Evolutionary conservation across 2,113 vertebrate species (phyloP).

Genomic region (Saccopteryx bilineata): DNA sequence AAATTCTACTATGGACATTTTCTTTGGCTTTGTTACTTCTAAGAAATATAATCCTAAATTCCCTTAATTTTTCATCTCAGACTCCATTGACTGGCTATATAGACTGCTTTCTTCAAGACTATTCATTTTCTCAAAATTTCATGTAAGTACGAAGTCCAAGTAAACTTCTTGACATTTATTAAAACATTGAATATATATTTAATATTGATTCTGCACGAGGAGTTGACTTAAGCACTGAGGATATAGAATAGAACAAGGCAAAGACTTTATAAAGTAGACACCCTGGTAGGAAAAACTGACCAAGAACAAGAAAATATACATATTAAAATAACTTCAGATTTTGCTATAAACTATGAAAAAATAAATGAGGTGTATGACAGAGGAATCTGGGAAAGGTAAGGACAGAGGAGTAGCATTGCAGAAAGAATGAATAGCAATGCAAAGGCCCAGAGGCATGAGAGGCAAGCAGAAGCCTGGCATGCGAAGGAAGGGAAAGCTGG

Average conservation of each 20-base stretch:
- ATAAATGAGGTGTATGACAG: background rate
- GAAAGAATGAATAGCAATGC: background rate
- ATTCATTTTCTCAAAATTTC: conserved; percentile 58
- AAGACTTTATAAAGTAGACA: background rate
- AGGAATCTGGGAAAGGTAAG: background rate
- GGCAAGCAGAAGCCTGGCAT: background rate
- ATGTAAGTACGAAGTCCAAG: background rate
- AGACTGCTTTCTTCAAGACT: background rate
- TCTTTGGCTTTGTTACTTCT: conserved; percentile 38
- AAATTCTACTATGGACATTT: background rate
- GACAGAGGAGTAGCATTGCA: fast-evolving
- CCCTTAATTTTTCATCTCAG: conserved; percentile 14
- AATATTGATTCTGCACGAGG: background rate
- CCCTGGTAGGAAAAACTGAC: background rate
- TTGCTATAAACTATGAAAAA: background rate
- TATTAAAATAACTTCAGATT: background rate
- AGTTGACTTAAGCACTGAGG: background rate
- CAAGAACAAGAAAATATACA: background rate
- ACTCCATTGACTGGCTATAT: background rate
- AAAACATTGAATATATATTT: background rate
- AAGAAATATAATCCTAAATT: conserved; percentile 5
- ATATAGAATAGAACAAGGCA: background rate
- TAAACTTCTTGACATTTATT: background rate
- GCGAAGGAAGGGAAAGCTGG: background rate
- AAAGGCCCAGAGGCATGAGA: background rate